Conservation (phyloP, 2,113 vertebrate genomes). For the Todiramphus chloris region DNA sequence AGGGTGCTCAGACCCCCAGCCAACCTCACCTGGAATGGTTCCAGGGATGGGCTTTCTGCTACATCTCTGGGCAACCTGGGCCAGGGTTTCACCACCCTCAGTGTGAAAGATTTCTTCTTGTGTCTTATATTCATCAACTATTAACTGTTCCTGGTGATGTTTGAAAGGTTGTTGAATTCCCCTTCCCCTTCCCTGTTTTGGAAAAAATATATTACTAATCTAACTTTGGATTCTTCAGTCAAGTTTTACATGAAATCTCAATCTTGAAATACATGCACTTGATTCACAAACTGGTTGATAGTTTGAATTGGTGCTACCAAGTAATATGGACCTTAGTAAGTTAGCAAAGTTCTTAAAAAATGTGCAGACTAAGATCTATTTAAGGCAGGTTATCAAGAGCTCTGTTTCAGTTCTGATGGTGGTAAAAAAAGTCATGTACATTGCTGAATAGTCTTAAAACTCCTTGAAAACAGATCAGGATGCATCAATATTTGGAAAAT, state of each 20-base stretch:
- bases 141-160: background rate
- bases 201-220: background rate
- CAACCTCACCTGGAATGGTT: background rate
- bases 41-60: background rate
- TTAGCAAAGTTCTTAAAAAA: background rate
- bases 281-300: background rate
- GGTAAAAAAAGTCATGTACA: background rate
- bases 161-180: background rate
- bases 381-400: background rate
- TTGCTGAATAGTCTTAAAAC: background rate
- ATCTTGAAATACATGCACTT: background rate
- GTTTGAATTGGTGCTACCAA: background rate
- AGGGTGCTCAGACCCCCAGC: background rate
- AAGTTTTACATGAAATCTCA: background rate
- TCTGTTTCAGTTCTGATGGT: background rate
- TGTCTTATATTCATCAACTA: background rate
- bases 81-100: background rate
- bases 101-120: background rate
- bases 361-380: background rate
- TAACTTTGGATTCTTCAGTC: background rate
- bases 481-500: background rate
- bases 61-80: background rate
- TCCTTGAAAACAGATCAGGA: background rate
- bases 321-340: background rate
- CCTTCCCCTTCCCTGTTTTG: no score